Percentiles rank a stretch among this genome's conserved stretches.
These are phyloP conservation scores for Cistogaster globosa DNA, from an alignment of 2,888 invertebrate genomes.

Conservation along the genomic window DNA sequence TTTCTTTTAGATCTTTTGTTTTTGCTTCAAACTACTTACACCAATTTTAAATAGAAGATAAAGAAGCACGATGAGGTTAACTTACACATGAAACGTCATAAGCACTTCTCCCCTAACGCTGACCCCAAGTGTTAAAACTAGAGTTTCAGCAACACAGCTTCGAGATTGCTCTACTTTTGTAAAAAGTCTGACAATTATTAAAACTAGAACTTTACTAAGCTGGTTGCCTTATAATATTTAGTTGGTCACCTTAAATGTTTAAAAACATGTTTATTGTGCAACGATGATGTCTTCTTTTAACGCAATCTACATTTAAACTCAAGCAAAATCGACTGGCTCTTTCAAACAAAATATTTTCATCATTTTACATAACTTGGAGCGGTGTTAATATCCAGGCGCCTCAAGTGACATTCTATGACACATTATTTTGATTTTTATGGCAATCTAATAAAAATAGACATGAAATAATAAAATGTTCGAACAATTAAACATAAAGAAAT, in stretches of 20 bases:
- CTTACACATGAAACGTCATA: too few species aligned
- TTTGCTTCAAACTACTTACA: too few species aligned
- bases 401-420: slow-evolving; percentile 71
- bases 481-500: slow-evolving; percentile 50
- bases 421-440: slow-evolving; percentile 71
- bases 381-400: slow-evolving; percentile 68
- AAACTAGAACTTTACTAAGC: too few species aligned
- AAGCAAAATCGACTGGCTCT: slow-evolving; percentile 1
- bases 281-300: slow-evolving; percentile 9
- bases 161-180: too few species aligned
- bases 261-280: background rate
- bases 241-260: slow-evolving; percentile 35
- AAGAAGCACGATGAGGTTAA: too few species aligned
- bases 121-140: too few species aligned
- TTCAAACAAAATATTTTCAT: slow-evolving; percentile 53
- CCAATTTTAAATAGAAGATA: too few species aligned
- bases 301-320: slow-evolving; percentile 28
- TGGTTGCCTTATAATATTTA: background rate
- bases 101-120: too few species aligned
- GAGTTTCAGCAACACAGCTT: too few species aligned
- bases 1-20: too few species aligned
- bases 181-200: too few species aligned
- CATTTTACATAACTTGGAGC: slow-evolving; percentile 44
- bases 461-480: slow-evolving; percentile 52
- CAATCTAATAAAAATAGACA: slow-evolving; percentile 64